Percentiles rank a stretch among this genome's conserved stretches.
These are phyloP conservation scores for Syrista parreyssii DNA, from an alignment of 2,888 invertebrate species.

Conservation along the genomic window DNA sequence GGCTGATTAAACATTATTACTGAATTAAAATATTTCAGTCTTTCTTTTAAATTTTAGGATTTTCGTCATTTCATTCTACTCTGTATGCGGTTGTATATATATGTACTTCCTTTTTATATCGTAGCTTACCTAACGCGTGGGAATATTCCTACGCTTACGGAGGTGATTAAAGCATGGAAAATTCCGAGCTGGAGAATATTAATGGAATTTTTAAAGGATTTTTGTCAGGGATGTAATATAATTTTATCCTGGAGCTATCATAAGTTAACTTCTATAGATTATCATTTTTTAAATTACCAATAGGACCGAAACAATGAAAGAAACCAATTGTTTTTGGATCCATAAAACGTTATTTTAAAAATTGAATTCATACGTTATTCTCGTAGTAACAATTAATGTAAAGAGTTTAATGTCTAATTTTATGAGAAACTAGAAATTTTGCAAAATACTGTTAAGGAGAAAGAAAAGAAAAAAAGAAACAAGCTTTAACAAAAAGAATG, in stretches of 20 bases:
- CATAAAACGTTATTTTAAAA: not conserved
- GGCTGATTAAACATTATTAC: not conserved
- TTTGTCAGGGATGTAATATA: constrained; percentile 21
- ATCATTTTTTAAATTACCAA: not conserved
- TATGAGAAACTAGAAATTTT: not conserved
- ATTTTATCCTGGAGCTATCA: not conserved
- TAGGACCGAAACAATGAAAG: not conserved
- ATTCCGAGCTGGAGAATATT: constrained; percentile 36
- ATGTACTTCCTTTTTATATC: not conserved
- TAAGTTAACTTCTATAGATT: not conserved
- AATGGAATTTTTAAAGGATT: constrained; percentile 55
- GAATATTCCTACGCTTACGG: not conserved
- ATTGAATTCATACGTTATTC: not conserved
- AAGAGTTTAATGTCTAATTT: not conserved
- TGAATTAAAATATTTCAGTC: not conserved
- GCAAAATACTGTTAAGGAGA: not conserved
- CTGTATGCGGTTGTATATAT: not conserved
- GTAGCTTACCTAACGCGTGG: not conserved
- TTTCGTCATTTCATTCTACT: not conserved
- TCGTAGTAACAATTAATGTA: not conserved
- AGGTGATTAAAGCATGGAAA: not conserved
- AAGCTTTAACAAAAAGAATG: not conserved
- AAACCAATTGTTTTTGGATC: no score
- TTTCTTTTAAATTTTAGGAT: not conserved
- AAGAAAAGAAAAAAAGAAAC: no score